Base-by-base conservation (phyloP, 2,113 vertebrate genomes). In the Eurystomus gularis region DNA sequence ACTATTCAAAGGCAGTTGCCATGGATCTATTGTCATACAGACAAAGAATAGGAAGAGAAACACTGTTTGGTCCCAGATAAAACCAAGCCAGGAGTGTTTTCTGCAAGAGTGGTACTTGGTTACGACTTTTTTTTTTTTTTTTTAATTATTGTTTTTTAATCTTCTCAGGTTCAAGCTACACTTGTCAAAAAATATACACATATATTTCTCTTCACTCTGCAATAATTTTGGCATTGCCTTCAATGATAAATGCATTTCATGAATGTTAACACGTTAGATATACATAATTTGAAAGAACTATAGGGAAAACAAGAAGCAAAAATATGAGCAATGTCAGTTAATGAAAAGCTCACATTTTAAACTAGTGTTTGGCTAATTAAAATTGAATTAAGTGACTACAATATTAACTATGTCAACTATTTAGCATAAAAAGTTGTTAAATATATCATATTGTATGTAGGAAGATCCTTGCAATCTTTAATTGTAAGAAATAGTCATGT, bases 351-450 rank as follows among this genome's bases (percentile, higher is more conserved):
- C 95, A 92, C 96, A 96, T 97, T 97, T 97, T 97, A 94, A 95
- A 98, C 96, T 97, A 98, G 96, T 97, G 97, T 97, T 97, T 97
- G 90, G 96, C 96, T 97, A 98, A 98, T 98, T 98, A 98, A 97
- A 98, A 96, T 85, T 93, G 97, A 98, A 97, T 98, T 98, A 98
- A 98, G 95, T 89, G 96, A 97, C 97, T 98, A 97, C 95, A 96
- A 93, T 88, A 93, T 97, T 97, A 97, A 97, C 97, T 97, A 95
- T 96, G 97, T 97, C 97, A 97, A 97, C 97, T 97, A 92, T 96
- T 98, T 96, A 97, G 97, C 97, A 96, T 96, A 95, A 97, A 96
- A 97, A 98, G 95, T 97, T 98, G 97, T 97, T 98, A 97, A 97
- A 98, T 98, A 97, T 94, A 98, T 98, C 98, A 97, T 85, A 90